Base-by-base conservation (phyloP, 2,797 vertebrate species). In the Poliocrania exsul region DNA sequence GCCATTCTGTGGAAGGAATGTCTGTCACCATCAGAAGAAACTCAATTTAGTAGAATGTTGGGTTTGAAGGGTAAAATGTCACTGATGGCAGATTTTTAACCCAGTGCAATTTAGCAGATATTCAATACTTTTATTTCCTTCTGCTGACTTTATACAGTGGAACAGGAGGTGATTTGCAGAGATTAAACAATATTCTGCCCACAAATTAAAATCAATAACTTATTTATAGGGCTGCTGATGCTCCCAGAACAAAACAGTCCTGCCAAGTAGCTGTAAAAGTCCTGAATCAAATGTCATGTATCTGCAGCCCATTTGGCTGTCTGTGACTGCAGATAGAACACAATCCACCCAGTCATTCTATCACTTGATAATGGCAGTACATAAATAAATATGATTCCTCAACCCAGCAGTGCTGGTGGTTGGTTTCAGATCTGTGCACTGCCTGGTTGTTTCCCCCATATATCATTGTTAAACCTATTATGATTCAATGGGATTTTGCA, bases 131-230 rank as follows among this genome's bases (percentile, higher is more conserved):
- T 81, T 83, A 83, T 93, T 91, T 92, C 91, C 73, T 95, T 90
- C 87, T 91, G 70, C 87, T 95, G 91, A 90, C 80, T 94, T 92
- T 58, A 88, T 73, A 28, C 69, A 64, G 75, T 69, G 75, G 88
- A 93, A 93, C 79, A 94, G 72, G 72, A 91, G 58, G 79, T 0
- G 1, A 47, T 89, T 91, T 81, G 69, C 54, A 87, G 50, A 92
- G 70, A 77, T 95, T 95, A 92, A 93, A 90, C 77, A 94, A 83
- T 95, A 91, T 94, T 93, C 94, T 85, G 78, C 72, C 73, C 72
- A 49, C 86, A 95, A 96, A 95, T 93, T 95, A 93, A 95, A 96
- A 97, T 96, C 88, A 91, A 92, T 96, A 94, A 57, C 77, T 96
- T 95, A 88, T 90, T 96, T 97, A 89, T 92, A 95, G 91, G 77